Evolutionary conservation across 2,113 vertebrate species (phyloP).

Genomic region (Hyla sarda): DNA sequence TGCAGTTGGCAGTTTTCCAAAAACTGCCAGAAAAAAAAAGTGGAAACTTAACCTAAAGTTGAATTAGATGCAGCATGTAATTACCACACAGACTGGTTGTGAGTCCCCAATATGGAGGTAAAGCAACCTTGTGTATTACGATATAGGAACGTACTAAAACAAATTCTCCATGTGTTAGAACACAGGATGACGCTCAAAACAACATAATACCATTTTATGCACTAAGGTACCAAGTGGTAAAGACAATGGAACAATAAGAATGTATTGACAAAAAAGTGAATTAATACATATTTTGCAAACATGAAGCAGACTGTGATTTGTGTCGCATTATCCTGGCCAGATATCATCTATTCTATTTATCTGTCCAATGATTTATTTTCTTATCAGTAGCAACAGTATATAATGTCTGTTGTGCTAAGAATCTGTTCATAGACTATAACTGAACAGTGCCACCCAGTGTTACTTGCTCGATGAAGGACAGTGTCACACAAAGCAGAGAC

Average conservation of each 20-base stretch:
- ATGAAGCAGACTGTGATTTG: background rate
- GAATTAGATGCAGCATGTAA: no score
- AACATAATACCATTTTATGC: no score
- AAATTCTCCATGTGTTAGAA: no score
- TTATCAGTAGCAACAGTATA: background rate
- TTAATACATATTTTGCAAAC: background rate
- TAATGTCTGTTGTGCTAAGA: background rate
- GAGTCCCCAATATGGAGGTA: background rate
- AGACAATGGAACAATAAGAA: background rate
- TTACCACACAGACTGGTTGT: no score
- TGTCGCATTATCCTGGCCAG: background rate
- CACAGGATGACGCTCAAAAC: no score
- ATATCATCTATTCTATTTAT: background rate
- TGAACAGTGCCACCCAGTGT: constrained; percentile 22
- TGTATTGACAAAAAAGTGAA: background rate
- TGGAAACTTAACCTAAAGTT: no score
- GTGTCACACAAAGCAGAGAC: background rate
- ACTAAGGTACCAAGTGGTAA: background rate
- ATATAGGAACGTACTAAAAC: no score
- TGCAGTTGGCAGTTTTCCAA: no score
- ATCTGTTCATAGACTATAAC: constrained; percentile 1
- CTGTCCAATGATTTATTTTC: background rate
- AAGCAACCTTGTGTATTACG: no score
- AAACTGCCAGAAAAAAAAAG: no score
- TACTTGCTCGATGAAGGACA: background rate